Conservation (phyloP, 2,113 vertebrate species). For the Varanus komodoensis region DNA sequence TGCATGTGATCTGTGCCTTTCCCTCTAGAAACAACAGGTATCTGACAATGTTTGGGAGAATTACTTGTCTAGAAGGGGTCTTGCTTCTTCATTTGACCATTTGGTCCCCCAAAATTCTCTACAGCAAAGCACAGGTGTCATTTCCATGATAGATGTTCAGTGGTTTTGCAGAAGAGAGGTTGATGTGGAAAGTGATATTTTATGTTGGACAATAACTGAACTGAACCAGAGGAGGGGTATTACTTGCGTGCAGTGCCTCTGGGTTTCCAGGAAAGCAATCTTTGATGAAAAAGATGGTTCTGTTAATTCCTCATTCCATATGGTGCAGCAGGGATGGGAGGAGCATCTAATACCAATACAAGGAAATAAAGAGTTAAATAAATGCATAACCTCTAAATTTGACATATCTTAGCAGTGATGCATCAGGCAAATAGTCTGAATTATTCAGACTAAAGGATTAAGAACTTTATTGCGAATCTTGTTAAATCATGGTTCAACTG, state of each 20-base stretch:
- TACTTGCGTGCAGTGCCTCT: neutral
- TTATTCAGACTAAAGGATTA: conserved; percentile 11
- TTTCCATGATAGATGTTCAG: neutral
- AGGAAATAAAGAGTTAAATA: neutral
- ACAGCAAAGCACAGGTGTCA: neutral
- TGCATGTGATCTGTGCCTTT: no score
- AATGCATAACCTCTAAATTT: neutral
- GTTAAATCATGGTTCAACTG: neutral
- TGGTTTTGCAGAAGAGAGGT: neutral
- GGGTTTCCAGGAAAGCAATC: neutral
- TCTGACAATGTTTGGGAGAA: no score
- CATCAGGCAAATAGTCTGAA: conserved; percentile 26
- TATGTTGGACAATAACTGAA: neutral
- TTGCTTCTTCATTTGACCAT: no score
- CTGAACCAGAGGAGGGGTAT: neutral
- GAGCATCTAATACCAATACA: neutral
- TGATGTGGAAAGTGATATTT: neutral
- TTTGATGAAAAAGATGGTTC: neutral
- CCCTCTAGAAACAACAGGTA: no score
- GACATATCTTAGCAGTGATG: conserved; percentile 13
- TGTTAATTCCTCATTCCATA: neutral
- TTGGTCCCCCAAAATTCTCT: neutral
- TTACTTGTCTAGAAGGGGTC: no score
- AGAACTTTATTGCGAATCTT: neutral
- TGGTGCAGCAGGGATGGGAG: neutral